These are phyloP conservation scores for Myoxocephalus aenaeus DNA, from an alignment of 2,797 vertebrate genomes.

Conservation along the genomic window DNA sequence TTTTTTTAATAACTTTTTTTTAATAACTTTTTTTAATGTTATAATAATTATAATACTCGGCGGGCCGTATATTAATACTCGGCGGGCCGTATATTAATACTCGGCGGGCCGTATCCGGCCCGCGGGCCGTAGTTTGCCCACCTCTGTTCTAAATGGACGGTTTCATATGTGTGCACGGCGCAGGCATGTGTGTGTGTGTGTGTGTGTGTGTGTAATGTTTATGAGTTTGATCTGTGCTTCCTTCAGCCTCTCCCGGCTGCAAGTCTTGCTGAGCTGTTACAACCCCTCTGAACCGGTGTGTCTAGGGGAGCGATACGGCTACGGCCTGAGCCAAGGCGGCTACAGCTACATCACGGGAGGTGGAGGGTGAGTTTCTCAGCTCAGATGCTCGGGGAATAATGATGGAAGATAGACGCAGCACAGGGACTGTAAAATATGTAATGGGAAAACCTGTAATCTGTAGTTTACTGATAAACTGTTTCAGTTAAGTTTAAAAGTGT, in stretches of 20 bases:
- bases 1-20: too few species aligned
- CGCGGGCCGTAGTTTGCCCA: too few species aligned
- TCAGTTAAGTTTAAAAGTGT: conserved; percentile 36
- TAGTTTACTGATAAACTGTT: conserved; percentile 63
- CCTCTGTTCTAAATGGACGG: conserved; percentile 43
- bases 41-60: too few species aligned
- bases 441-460: conserved; percentile 64
- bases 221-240: conserved; percentile 53
- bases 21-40: too few species aligned
- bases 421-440: conserved; percentile 48
- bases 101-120: too few species aligned
- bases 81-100: too few species aligned
- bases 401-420: conserved; percentile 42
- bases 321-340: conserved; percentile 93
- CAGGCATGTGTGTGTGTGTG: not conserved
- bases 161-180: conserved; percentile 17
- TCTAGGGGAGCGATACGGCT: conserved; percentile 96
- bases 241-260: conserved; percentile 90
- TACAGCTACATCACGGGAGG: conserved; percentile 98
- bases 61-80: too few species aligned
- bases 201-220: conserved; percentile 23
- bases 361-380: conserved; percentile 89
- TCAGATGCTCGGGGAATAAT: conserved; percentile 41
- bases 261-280: conserved; percentile 93
- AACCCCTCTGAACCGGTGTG: conserved; percentile 87